phyloP scores from a whole-genome alignment of 2,888 invertebrate genomes.

The Leucozona laternaria region DNA sequence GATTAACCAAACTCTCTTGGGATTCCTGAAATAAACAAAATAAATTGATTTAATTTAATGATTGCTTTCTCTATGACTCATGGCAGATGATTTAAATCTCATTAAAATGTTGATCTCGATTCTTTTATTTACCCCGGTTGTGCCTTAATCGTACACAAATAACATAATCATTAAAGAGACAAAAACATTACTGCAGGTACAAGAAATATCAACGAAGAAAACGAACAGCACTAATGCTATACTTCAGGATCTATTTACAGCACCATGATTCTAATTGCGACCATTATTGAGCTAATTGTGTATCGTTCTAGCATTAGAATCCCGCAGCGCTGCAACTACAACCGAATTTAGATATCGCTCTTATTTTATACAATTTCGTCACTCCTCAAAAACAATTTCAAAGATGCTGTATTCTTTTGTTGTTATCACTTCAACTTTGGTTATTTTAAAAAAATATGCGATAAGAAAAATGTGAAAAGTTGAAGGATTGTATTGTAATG shows the following conservation, averaged over 20 bases:
- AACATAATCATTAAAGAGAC: not conserved
- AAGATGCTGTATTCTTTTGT: constrained; percentile 36
- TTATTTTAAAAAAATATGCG: constrained; percentile 24
- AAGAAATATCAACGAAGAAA: constrained; percentile 6
- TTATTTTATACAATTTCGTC: constrained; percentile 14
- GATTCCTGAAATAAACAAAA: constrained; percentile 86
- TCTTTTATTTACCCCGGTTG: not conserved
- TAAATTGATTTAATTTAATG: too few species aligned
- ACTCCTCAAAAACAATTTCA: constrained; percentile 7
- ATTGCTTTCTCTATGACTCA: constrained; percentile 55
- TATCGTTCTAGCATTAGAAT: constrained; percentile 36
- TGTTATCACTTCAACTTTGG: constrained; percentile 41
- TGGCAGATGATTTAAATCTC: constrained; percentile 10
- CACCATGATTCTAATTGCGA: constrained; percentile 51
- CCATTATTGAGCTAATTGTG: constrained; percentile 58
- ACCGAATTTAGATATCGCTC: constrained; percentile 49
- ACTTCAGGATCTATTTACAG: constrained; percentile 54
- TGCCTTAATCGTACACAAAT: not conserved
- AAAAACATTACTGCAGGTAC: constrained; percentile 52
- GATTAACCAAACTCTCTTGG: constrained; percentile 89
- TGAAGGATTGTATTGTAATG: constrained; percentile 18
- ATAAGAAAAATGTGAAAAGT: constrained; percentile 45
- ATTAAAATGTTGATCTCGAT: not conserved
- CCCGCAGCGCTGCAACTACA: constrained; percentile 28
- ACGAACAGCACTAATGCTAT: not conserved